phyloP scores from a whole-genome alignment of 1,140 invertebrate species.

The Ips nitidus region DNA sequence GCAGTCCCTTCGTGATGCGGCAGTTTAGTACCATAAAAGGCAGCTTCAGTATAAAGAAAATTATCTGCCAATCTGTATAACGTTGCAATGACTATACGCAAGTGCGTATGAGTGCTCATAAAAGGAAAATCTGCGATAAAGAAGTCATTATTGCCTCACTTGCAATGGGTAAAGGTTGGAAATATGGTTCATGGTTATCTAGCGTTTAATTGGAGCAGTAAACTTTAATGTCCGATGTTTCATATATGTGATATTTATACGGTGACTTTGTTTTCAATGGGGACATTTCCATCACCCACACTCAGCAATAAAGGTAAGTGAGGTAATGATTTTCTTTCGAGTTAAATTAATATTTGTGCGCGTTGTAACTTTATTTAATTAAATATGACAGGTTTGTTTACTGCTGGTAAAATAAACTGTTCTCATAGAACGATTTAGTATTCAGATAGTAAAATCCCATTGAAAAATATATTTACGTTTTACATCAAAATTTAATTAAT shows the following conservation, averaged over 20 bases:
- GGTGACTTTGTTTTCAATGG: too few relatives aligned
- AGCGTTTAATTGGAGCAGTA: neutral
- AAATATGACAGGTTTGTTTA: too few relatives aligned
- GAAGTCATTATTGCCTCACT: conserved; percentile 23
- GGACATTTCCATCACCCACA: too few relatives aligned
- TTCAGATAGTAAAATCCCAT: too few relatives aligned
- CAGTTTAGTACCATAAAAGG: conserved; percentile 16
- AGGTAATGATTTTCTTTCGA: too few relatives aligned
- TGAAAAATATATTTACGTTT: neutral
- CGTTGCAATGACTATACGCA: conserved; percentile 7
- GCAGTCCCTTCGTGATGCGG: conserved; percentile 8
- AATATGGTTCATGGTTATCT: conserved; percentile 19
- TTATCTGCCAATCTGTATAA: conserved; percentile 16
- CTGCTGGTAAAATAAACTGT: too few relatives aligned
- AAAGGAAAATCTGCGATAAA: conserved; percentile 33
- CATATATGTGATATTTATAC: too few relatives aligned
- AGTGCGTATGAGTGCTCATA: conserved; percentile 1
- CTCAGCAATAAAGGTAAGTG: too few relatives aligned
- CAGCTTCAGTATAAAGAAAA: conserved; percentile 22
- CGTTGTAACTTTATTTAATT: too few relatives aligned
- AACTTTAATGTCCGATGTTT: neutral
- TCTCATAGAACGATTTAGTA: too few relatives aligned
- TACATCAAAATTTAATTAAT: neutral
- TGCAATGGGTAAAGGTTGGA: conserved; percentile 23
- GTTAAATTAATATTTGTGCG: too few relatives aligned